Evolutionary conservation across 2,888 invertebrate genomes (phyloP).

Genomic region (Drosophila kambysellisi): DNA sequence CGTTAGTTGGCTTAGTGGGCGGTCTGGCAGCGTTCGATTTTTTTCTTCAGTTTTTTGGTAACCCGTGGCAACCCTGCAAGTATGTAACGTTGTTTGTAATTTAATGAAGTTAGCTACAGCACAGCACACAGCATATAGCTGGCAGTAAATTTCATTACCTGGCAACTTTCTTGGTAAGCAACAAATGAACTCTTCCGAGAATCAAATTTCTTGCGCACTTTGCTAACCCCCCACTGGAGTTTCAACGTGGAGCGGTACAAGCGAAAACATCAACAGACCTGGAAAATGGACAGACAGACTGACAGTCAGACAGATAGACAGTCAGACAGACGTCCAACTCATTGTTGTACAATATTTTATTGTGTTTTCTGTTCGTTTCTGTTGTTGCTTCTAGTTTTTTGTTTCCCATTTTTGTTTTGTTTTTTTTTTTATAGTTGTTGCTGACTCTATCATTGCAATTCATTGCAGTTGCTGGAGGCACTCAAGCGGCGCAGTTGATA

Average conservation of each 20-base stretch:
- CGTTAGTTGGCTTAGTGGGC: slow-evolving; percentile 47
- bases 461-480: slow-evolving; percentile 69
- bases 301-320: slow-evolving; percentile 8
- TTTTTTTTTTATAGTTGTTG: slow-evolving; percentile 15
- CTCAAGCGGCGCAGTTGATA: slow-evolving; percentile 69
- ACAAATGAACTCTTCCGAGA: slow-evolving; percentile 77
- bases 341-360: slow-evolving; percentile 61
- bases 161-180: slow-evolving; percentile 60
- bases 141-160: slow-evolving; percentile 64
- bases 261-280: slow-evolving; percentile 54
- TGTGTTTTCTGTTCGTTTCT: slow-evolving; percentile 31
- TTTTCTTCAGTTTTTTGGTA: slow-evolving; percentile 19
- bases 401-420: slow-evolving; percentile 7
- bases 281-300: slow-evolving; percentile 28
- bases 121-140: slow-evolving; percentile 17
- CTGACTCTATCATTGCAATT: slow-evolving; percentile 69
- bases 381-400: slow-evolving; percentile 49
- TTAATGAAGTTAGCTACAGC: slow-evolving; percentile 66
- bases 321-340: slow-evolving; percentile 29
- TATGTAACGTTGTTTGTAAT: slow-evolving; percentile 48
- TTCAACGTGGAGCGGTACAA: slow-evolving; percentile 36
- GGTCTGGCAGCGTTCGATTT: slow-evolving; percentile 43
- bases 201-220: slow-evolving; percentile 76
- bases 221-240: slow-evolving; percentile 53
- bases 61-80: slow-evolving; percentile 51